Conservation (phyloP, 2,888 invertebrate species). For the Pseudococcus jackbeardsleyi region DNA sequence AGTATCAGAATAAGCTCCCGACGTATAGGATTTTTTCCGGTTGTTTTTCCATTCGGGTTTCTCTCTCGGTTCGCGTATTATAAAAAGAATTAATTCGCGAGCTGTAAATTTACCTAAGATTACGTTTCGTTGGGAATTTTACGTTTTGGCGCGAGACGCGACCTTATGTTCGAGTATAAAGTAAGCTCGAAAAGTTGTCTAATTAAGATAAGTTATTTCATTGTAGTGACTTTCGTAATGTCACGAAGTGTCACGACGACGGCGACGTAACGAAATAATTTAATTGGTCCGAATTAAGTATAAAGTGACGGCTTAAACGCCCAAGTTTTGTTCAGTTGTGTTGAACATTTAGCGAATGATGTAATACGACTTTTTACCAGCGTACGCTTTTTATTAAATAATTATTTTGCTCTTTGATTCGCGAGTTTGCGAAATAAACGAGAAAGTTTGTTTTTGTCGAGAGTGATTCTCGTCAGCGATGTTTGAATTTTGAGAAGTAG, state of each 20-base stretch:
- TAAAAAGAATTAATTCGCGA: slow-evolving; percentile 14
- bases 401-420: slow-evolving; percentile 11
- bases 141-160: not conserved
- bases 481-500: not conserved
- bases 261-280: slow-evolving; percentile 46
- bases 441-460: not conserved
- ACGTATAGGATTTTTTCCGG: not conserved
- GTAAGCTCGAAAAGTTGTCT: slow-evolving; percentile 45
- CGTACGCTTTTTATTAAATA: not conserved
- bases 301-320: slow-evolving; percentile 34
- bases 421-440: not conserved
- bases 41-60: not conserved
- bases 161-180: slow-evolving; percentile 13
- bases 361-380: slow-evolving; percentile 6
- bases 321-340: slow-evolving; percentile 9
- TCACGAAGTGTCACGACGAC: slow-evolving; percentile 29
- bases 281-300: slow-evolving; percentile 41
- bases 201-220: slow-evolving; percentile 41
- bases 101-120: slow-evolving; percentile 28
- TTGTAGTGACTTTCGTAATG: slow-evolving; percentile 39
- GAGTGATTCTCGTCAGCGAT: not conserved
- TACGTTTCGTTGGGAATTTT: slow-evolving; percentile 22
- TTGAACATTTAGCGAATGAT: not conserved
- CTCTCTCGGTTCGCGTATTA: not conserved
- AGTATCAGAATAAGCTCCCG: not conserved